Evolutionary conservation across 2,797 vertebrate genomes (phyloP).

Genomic region (Microhierax caerulescens): DNA sequence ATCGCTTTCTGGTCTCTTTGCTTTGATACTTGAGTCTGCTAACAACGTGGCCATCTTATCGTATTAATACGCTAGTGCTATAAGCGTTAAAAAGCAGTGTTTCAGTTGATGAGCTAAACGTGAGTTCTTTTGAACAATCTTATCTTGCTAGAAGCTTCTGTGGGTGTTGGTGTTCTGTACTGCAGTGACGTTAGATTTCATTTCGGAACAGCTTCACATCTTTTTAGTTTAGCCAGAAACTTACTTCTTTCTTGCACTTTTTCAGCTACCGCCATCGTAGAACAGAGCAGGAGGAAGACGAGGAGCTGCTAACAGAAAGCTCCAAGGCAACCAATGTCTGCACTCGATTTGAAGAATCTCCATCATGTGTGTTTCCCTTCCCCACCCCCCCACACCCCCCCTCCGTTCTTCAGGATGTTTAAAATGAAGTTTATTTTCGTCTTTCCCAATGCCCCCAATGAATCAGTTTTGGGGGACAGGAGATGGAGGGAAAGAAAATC

Average conservation of each 20-base stretch:
- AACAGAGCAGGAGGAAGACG: conserved; percentile 97
- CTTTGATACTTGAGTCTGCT: not conserved
- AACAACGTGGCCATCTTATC: too few relatives aligned
- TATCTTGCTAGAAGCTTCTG: not conserved
- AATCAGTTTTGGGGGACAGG: not conserved
- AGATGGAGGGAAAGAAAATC: not conserved
- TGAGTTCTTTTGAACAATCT: not conserved
- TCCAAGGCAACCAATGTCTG: conserved; percentile 94
- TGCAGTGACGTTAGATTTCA: not conserved
- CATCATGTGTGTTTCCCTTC: conserved; percentile 88
- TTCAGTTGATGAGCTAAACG: not conserved
- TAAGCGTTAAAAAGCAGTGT: not conserved
- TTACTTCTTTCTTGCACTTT: not conserved
- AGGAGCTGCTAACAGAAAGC: conserved; percentile 94
- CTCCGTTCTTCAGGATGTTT: not conserved
- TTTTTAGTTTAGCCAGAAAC: not conserved
- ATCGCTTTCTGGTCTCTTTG: not conserved
- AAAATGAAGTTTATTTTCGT: not conserved
- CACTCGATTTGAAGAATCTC: conserved; percentile 95
- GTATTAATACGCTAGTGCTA: not conserved
- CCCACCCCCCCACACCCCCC: too few relatives aligned
- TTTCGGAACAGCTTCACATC: not conserved
- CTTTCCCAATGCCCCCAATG: not conserved
- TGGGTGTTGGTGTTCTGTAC: not conserved
- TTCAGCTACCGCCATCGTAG: conserved; percentile 92